Percentiles rank a stretch among this genome's conserved stretches.
Evolutionary conservation across 2,888 invertebrate species (phyloP).

Genomic region (Lithophane semibrunnea): DNA sequence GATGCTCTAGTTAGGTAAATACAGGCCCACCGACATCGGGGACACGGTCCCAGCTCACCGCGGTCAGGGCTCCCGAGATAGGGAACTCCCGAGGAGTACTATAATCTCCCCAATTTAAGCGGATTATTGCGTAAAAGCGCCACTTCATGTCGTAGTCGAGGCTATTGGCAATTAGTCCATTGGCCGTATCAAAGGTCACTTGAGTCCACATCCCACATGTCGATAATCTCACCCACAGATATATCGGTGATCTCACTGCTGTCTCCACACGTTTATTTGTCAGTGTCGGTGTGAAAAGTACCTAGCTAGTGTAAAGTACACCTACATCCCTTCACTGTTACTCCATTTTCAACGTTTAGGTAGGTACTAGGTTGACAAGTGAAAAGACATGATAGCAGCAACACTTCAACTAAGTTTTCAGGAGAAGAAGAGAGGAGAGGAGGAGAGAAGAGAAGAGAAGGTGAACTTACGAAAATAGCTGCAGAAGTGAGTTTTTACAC

Average conservation of each 20-base stretch:
- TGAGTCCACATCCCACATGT: slow-evolving; percentile 38
- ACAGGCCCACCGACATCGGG: background rate
- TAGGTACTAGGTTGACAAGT: background rate
- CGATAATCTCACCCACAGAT: slow-evolving; percentile 43
- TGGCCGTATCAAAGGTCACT: slow-evolving; percentile 8
- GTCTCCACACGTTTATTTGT: background rate
- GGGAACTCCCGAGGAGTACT: background rate
- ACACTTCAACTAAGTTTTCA: background rate
- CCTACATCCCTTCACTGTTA: background rate
- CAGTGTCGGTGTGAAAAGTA: background rate
- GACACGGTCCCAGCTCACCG: background rate
- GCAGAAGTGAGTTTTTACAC: background rate
- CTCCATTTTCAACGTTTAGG: background rate
- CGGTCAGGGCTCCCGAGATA: background rate
- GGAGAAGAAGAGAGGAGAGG: too few relatives aligned
- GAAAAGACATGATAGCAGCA: background rate
- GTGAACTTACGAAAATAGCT: background rate
- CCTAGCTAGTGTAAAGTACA: too few relatives aligned
- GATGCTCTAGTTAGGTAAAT: background rate
- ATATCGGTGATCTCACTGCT: slow-evolving; percentile 35
- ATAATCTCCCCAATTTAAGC: background rate
- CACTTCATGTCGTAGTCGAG: background rate
- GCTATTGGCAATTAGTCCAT: slow-evolving; percentile 10
- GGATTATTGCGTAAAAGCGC: background rate
- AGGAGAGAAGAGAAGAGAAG: background rate